Evolutionary conservation across 2,113 vertebrate genomes (phyloP).

Genomic region (Gallinago media): DNA sequence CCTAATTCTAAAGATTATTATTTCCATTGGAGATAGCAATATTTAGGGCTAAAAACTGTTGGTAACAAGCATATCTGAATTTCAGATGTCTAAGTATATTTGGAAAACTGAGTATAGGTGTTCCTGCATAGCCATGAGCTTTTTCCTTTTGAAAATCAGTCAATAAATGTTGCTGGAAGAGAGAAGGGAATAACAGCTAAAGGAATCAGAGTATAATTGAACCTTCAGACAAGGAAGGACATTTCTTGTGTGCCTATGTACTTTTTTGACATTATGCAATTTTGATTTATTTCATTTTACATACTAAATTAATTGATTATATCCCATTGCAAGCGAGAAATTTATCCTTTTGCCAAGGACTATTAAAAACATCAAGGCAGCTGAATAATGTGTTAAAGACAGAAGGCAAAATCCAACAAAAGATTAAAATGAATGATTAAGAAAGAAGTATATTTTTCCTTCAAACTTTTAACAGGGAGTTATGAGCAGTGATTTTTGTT

Average conservation of each 20-base stretch:
- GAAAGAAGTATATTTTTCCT: background rate
- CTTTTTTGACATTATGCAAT: background rate
- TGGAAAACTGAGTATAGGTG: background rate
- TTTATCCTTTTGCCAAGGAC: background rate
- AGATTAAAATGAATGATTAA: background rate
- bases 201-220: background rate
- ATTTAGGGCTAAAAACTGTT: background rate
- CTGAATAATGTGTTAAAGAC: background rate
- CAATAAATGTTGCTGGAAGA: background rate
- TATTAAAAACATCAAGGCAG: background rate
- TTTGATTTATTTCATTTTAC: background rate
- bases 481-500: background rate
- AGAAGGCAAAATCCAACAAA: background rate
- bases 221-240: background rate
- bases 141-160: background rate
- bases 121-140: background rate
- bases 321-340: background rate
- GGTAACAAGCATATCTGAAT: background rate
- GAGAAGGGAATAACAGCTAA: background rate
- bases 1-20: background rate
- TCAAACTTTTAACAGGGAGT: background rate
- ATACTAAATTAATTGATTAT: background rate
- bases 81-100: background rate
- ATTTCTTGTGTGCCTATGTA: background rate
- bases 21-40: background rate